Conservation (phyloP, 2,113 vertebrate genomes). For the Noctilio leporinus region DNA sequence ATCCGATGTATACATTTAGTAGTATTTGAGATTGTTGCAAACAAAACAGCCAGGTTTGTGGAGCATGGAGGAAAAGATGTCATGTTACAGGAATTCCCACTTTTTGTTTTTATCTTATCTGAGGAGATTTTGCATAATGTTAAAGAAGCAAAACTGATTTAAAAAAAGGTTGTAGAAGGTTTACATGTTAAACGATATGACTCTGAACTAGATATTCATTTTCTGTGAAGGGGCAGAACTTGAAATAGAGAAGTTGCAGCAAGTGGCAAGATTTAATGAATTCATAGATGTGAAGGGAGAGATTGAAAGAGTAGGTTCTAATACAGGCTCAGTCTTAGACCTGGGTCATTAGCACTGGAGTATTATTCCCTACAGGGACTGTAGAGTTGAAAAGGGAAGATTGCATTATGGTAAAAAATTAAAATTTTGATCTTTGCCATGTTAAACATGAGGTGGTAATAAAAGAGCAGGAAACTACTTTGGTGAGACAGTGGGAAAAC, state of each 20-base stretch:
- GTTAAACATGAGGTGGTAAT: conserved; percentile 66
- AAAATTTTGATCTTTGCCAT: conserved; percentile 68
- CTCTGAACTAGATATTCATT: neutral
- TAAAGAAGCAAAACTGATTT: neutral
- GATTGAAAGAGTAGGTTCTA: neutral
- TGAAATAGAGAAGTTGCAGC: neutral
- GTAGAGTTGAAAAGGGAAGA: conserved; percentile 58
- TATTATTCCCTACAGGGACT: conserved; percentile 40
- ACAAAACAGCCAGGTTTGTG: neutral
- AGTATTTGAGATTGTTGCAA: neutral
- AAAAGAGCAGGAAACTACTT: conserved; percentile 61
- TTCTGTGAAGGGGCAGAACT: neutral
- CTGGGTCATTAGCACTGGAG: conserved; percentile 43
- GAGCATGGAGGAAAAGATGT: neutral
- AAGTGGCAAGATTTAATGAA: conserved; percentile 25
- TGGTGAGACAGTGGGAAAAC: conserved; percentile 61
- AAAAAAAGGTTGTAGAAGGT: neutral
- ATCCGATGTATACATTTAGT: neutral
- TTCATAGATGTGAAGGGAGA: neutral
- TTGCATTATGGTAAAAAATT: conserved; percentile 50
- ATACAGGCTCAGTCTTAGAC: neutral
- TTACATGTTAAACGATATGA: neutral
- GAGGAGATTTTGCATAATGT: neutral
- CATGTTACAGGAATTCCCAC: neutral
- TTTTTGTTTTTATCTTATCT: neutral